Percentiles rank a stretch among this genome's conserved stretches.
Conservation (phyloP, 2,797 vertebrate genomes). For the Morelia viridis region DNA sequence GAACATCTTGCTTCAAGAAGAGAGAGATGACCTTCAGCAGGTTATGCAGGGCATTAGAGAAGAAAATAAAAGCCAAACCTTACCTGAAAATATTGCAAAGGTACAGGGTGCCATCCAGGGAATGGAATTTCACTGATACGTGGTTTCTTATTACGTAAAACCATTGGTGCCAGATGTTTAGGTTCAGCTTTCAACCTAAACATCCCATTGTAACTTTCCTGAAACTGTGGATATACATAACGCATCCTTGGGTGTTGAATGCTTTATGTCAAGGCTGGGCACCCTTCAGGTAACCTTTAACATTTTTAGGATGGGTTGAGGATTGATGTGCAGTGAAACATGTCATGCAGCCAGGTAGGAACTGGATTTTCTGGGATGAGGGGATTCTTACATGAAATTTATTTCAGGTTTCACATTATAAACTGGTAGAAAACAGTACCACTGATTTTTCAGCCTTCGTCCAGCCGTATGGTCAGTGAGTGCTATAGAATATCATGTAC, state of each 20-base stretch:
- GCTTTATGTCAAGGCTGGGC: not conserved
- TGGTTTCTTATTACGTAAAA: not conserved
- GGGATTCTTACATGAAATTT: not conserved
- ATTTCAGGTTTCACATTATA: not conserved
- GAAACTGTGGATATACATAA: not conserved
- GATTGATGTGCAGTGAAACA: not conserved
- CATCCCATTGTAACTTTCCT: not conserved
- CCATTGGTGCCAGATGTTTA: not conserved
- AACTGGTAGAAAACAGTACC: not conserved
- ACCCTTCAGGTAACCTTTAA: not conserved
- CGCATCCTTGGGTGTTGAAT: not conserved
- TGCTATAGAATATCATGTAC: not conserved
- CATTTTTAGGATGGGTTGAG: not conserved
- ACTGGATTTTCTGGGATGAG: not conserved
- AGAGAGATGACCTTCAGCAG: conserved; percentile 75
- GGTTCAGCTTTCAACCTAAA: not conserved
- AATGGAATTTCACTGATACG: not conserved
- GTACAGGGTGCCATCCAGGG: conserved; percentile 41
- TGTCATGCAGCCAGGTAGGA: not conserved
- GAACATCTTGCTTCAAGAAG: conserved; percentile 63
- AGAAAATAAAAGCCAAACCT: conserved; percentile 70
- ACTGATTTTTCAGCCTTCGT: not conserved
- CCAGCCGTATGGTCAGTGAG: not conserved
- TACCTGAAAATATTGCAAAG: conserved; percentile 68
- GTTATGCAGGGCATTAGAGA: conserved; percentile 58